Evolutionary conservation across 2,113 vertebrate species (phyloP).

Genomic region (Formicarius rufipectus): DNA sequence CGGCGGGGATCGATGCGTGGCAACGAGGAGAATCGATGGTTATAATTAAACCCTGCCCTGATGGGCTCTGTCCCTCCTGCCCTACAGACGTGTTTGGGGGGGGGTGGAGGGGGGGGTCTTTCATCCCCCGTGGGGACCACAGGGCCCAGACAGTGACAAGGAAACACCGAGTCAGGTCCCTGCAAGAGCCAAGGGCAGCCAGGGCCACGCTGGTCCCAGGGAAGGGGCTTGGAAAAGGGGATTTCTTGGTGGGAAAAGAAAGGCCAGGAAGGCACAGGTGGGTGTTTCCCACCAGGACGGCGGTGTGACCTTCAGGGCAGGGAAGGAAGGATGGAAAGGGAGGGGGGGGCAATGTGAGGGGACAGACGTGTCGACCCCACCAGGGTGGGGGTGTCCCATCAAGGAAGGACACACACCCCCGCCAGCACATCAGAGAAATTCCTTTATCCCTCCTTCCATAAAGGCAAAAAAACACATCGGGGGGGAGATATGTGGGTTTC

Average conservation of each 20-base stretch:
- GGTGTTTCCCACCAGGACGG: neutral
- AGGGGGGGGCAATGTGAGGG: rapidly evolving
- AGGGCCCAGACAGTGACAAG: neutral
- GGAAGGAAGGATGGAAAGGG: too few species aligned
- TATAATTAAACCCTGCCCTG: neutral
- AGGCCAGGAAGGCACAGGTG: neutral
- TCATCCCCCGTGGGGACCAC: neutral
- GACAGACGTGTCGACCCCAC: rapidly evolving
- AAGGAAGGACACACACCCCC: rapidly evolving
- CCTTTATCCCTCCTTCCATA: neutral
- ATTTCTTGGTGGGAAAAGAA: neutral
- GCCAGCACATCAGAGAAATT: neutral
- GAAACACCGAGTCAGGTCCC: neutral
- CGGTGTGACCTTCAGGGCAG: neutral
- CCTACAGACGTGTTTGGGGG: rapidly evolving
- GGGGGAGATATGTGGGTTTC: rapidly evolving
- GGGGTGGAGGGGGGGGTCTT: neutral
- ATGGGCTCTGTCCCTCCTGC: neutral
- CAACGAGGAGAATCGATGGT: slow-evolving; percentile 10
- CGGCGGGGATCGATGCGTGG: neutral
- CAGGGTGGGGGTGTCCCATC: neutral
- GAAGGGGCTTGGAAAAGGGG: neutral
- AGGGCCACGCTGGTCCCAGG: rapidly evolving
- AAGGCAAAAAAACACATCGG: neutral
- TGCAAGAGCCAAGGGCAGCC: neutral